Base-by-base conservation (phyloP, 2,113 vertebrate species). In the Osmerus eperlanus region DNA sequence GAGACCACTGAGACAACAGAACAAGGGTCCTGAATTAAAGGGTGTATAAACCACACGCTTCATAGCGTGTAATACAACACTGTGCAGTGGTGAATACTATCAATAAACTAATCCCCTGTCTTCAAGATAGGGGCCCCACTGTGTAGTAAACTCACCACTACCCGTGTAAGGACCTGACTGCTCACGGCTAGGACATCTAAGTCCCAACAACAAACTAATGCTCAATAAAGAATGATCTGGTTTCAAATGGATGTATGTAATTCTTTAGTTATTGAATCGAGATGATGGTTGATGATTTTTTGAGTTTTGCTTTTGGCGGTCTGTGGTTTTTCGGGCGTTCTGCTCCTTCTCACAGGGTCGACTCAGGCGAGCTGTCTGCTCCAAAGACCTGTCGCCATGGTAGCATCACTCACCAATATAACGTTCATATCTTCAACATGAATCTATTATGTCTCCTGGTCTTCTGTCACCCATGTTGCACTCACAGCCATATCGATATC, bases 211-310 rank as follows among this genome's bases (percentile, higher is more conserved):
- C 67, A 53, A 75, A 74, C 41, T 47, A 47, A 75, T 70, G 74
- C 75, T 54, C 2, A 87, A 88, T 86, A 88, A 88, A 88, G 81
- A 63, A 76, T 41, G 64, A 82, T 81, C 85, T 76, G 78, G 68
- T 88, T 85, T 82, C 71, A 83, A 83, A 77, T 73, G 47, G 21
- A 64, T 74, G 36, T 65, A 14, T 74, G 64, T 62, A 28, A 28
- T 52, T 70, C 36, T 81, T 81, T 85, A 81, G 5, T 23, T 54
- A 29, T 29, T 32, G 25, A 36, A 58, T 58, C 8, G 23, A 19
- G 32, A 29, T 65, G 32, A 47, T 19, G n/a, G 36, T 21, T 47
- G 29, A 7, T n/a, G 56, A 8, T 55, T 1, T 7, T 56, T 54
- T 18, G n/a, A 41, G 55, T 47, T 67, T 28, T 54, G 41, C 4